Evolutionary conservation across 2,113 vertebrate genomes (phyloP).

Genomic region (Leuciscus idus): DNA sequence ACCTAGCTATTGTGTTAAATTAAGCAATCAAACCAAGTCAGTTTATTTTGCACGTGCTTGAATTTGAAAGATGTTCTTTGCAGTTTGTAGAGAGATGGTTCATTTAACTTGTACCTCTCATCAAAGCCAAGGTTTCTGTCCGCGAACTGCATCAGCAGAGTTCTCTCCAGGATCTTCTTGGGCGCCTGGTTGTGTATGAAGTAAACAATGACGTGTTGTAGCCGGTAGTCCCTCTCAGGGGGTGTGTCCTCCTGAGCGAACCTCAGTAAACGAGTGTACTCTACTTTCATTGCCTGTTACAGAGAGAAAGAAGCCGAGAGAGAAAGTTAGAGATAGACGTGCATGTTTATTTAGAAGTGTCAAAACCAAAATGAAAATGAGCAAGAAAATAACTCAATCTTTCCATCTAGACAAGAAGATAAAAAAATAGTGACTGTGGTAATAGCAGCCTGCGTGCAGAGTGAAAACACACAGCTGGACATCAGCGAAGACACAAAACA

Average conservation of each 20-base stretch:
- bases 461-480: neutral
- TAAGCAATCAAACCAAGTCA: neutral
- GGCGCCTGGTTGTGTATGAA: slow-evolving; percentile 96
- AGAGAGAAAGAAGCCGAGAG: slow-evolving; percentile 40
- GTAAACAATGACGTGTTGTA: slow-evolving; percentile 92
- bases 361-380: neutral
- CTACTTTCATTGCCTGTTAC: slow-evolving; percentile 91
- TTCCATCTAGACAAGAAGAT: neutral
- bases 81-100: neutral
- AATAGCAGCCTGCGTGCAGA: neutral
- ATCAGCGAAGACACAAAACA: neutral
- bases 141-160: slow-evolving; percentile 92
- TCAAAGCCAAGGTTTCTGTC: slow-evolving; percentile 95
- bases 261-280: slow-evolving; percentile 89
- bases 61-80: neutral
- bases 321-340: slow-evolving; percentile 41
- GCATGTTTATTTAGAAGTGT: neutral
- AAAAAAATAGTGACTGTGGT: neutral
- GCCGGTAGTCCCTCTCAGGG: slow-evolving; percentile 89
- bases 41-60: neutral
- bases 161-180: slow-evolving; percentile 96
- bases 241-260: slow-evolving; percentile 91
- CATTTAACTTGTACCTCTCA: slow-evolving; percentile 81
- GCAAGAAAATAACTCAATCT: neutral
- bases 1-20: too few species aligned